Conservation (phyloP, 1,140 invertebrate species). For the Drosophila kurseongensis region DNA sequence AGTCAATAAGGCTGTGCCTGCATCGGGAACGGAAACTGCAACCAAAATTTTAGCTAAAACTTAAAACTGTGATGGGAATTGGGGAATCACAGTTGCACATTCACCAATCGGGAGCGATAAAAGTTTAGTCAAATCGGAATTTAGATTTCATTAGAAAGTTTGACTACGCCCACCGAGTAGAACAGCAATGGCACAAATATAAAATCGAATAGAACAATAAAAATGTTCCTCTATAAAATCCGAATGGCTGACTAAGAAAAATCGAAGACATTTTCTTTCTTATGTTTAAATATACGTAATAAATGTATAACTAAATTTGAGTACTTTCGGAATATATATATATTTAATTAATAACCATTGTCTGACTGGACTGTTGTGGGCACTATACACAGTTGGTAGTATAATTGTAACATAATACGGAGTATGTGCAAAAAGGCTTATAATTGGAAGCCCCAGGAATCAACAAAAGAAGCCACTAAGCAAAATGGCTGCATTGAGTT, state of each 20-base stretch:
- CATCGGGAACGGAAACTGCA: conserved; percentile 42
- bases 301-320: too few relatives aligned
- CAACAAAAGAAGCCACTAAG: conserved; percentile 7
- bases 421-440: neutral
- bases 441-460: neutral
- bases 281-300: too few relatives aligned
- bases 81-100: conserved; percentile 43
- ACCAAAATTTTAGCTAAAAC: conserved; percentile 12
- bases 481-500: conserved; percentile 37
- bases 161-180: conserved; percentile 24
- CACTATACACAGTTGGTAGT: neutral
- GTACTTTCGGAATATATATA: too few relatives aligned
- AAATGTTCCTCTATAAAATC: too few relatives aligned
- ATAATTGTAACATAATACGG: neutral
- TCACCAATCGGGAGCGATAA: conserved; percentile 38
- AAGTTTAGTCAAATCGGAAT: conserved; percentile 53
- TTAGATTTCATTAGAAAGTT: conserved; percentile 62
- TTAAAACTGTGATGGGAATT: conserved; percentile 7
- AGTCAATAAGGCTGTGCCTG: conserved; percentile 15
- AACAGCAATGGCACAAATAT: neutral
- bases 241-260: too few relatives aligned
- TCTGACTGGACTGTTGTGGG: too few relatives aligned
- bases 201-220: neutral
- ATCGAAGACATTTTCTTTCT: too few relatives aligned
- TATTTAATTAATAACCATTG: too few relatives aligned